phyloP scores from a whole-genome alignment of 1,140 invertebrate genomes.

The Dendroctonus ponderosae region DNA sequence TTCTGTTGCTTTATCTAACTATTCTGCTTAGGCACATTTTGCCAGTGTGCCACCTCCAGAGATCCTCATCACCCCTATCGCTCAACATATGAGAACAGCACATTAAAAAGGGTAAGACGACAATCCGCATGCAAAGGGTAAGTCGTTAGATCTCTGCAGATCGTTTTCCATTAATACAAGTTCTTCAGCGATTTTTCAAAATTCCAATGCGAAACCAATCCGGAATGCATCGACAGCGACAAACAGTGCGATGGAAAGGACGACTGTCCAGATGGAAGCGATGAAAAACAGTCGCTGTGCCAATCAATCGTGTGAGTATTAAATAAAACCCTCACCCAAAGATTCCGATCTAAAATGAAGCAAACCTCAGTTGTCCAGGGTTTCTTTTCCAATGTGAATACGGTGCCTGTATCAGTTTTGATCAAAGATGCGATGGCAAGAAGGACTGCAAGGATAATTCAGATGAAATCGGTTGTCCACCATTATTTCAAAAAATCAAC shows the following conservation, averaged over 20 bases:
- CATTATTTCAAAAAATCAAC: background rate
- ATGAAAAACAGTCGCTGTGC: conserved; percentile 55
- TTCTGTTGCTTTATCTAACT: no score
- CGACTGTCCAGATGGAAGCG: conserved; percentile 69
- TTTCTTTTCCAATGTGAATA: conserved; percentile 55
- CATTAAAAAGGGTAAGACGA: no score
- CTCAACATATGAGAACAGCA: no score
- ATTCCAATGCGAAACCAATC: conserved; percentile 28
- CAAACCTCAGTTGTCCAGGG: conserved; percentile 39
- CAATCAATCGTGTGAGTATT: conserved; percentile 27
- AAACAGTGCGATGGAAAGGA: conserved; percentile 57
- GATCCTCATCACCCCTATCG: no score
- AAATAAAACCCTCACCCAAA: background rate
- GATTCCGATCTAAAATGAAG: background rate
- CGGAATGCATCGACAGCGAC: conserved; percentile 42
- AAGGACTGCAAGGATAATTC: conserved; percentile 59
- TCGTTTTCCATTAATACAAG: background rate
- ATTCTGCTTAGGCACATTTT: no score
- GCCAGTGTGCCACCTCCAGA: no score
- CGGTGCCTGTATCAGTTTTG: conserved; percentile 55
- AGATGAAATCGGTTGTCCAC: conserved; percentile 54
- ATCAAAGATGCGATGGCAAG: conserved; percentile 57
- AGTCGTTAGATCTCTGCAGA: no score
- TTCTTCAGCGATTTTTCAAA: conserved; percentile 19
- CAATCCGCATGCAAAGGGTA: no score